phyloP scores from a whole-genome alignment of 2,113 vertebrate species.

The Psammodynastes pulverulentus region DNA sequence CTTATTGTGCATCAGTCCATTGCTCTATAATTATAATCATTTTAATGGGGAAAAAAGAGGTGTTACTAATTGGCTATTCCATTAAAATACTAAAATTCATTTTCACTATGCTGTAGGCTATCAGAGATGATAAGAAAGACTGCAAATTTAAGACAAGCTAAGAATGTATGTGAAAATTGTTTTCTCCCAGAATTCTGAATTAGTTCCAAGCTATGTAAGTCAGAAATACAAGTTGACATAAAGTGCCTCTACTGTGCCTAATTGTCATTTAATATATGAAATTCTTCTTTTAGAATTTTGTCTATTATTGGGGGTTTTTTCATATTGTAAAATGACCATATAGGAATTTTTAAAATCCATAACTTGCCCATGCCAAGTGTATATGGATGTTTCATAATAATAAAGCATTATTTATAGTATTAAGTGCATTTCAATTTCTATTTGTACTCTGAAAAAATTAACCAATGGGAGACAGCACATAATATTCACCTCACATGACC shows the following conservation, averaged over 20 bases:
- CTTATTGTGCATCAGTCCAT: neutral
- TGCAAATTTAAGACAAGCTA: neutral
- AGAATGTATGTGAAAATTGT: neutral
- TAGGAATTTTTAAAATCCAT: neutral
- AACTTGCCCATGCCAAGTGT: neutral
- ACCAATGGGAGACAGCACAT: neutral
- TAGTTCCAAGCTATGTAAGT: neutral
- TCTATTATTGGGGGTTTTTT: neutral
- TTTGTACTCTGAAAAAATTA: neutral
- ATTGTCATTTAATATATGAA: neutral
- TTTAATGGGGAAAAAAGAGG: neutral
- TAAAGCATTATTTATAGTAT: neutral
- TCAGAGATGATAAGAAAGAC: neutral
- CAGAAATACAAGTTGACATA: neutral
- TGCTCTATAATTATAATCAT: neutral
- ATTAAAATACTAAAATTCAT: neutral
- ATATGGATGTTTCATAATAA: neutral
- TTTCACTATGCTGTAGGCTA: neutral
- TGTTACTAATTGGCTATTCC: neutral
- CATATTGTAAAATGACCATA: neutral
- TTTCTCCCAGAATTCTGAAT: neutral
- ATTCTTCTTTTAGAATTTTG: neutral
- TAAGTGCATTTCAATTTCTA: neutral
- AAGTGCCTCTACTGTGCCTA: neutral
- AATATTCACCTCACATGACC: neutral